phyloP scores from a whole-genome alignment of 2,797 vertebrate genomes.

The Setipinna tenuifilis region DNA sequence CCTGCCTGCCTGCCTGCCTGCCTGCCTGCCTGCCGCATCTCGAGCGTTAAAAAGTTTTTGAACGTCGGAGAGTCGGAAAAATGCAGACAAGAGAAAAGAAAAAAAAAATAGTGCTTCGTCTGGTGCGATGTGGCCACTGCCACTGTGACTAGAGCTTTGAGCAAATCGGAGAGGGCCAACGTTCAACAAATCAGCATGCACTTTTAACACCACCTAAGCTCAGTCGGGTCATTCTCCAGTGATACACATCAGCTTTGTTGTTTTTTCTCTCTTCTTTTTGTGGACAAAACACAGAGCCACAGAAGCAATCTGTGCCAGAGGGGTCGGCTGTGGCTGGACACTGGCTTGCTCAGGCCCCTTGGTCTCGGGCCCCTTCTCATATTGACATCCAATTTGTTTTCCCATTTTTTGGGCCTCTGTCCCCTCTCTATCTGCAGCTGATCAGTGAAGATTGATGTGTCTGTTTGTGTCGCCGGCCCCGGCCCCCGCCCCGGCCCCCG shows the following conservation, averaged over 20 bases:
- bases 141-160: not conserved
- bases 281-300: not conserved
- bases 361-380: constrained; percentile 48
- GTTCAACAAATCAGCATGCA: not conserved
- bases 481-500: constrained; percentile 42
- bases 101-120: not conserved
- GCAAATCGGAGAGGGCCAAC: not conserved
- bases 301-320: constrained; percentile 18
- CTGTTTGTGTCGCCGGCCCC: constrained; percentile 59
- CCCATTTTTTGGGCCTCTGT: constrained; percentile 56
- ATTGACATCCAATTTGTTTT: constrained; percentile 67
- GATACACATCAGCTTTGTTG: constrained; percentile 1
- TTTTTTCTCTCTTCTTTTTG: not conserved
- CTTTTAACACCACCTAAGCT: not conserved
- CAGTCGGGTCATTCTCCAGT: not conserved
- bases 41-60: constrained; percentile 10
- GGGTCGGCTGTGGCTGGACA: constrained; percentile 35
- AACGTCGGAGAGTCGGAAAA: not conserved
- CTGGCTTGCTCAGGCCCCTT: constrained; percentile 45
- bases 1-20: not conserved
- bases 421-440: constrained; percentile 59
- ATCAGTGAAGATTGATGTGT: constrained; percentile 64
- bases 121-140: not conserved
- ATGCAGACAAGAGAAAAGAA: not conserved
- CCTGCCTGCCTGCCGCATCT: not conserved